Evolutionary conservation across 2,888 invertebrate species (phyloP).

Genomic region (Mythimna vitellina): DNA sequence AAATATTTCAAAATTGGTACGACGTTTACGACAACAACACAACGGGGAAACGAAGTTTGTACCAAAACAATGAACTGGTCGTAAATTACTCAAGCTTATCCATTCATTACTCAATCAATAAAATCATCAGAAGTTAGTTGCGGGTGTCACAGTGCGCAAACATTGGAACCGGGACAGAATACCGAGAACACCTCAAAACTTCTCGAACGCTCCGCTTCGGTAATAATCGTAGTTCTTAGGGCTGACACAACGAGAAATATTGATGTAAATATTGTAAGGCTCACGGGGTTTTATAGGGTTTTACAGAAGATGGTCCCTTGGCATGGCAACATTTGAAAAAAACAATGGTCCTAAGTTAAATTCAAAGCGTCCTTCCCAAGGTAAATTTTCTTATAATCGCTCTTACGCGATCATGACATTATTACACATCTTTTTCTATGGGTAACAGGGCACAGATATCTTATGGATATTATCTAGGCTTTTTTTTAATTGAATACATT

Average conservation of each 20-base stretch:
- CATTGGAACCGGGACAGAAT: constrained; percentile 44
- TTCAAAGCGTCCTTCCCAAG: too few species aligned
- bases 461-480: too few species aligned
- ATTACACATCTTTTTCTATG: too few species aligned
- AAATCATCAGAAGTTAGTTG: constrained; percentile 35
- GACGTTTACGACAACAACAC: not conserved
- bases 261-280: not conserved
- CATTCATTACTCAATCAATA: constrained; percentile 42
- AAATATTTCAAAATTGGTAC: not conserved
- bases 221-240: constrained; percentile 57
- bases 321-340: too few species aligned
- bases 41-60: not conserved
- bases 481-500: too few species aligned
- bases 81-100: not conserved
- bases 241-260: constrained; percentile 29
- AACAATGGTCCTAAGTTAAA: too few species aligned
- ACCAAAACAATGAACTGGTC: not conserved
- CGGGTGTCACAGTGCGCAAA: constrained; percentile 62
- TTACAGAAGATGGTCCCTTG: too few species aligned
- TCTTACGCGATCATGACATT: too few species aligned
- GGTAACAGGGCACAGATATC: too few species aligned
- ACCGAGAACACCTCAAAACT: constrained; percentile 56
- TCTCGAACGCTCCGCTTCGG: constrained; percentile 51
- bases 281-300: too few species aligned
- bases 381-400: too few species aligned